phyloP scores from a whole-genome alignment of 1,140 invertebrate genomes.

The Ceratosolen solmsi region DNA sequence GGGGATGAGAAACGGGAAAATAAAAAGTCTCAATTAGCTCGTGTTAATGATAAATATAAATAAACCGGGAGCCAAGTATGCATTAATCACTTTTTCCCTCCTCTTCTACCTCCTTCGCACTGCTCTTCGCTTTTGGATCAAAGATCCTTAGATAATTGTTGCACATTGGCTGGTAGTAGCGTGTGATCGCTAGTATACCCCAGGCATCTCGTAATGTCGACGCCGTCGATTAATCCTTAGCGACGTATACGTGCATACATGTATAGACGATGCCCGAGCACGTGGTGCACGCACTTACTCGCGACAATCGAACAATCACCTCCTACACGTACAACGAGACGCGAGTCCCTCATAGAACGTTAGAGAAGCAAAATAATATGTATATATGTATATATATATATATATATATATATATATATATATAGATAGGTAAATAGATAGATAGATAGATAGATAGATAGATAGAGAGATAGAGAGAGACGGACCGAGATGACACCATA shows the following conservation, averaged over 20 bases:
- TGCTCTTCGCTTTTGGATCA: neutral
- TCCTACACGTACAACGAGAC: neutral
- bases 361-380: neutral
- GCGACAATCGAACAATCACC: neutral
- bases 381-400: too few relatives aligned
- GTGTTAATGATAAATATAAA: neutral
- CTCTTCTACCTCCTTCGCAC: neutral
- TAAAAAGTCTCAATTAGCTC: neutral
- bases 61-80: neutral
- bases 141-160: neutral
- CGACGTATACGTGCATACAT: constrained; percentile 48
- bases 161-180: neutral
- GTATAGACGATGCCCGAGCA: constrained; percentile 42
- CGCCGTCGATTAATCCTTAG: constrained; percentile 5
- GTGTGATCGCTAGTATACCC: neutral
- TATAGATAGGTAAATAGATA: too few relatives aligned
- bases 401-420: too few relatives aligned
- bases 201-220: neutral
- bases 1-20: neutral
- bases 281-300: constrained; percentile 23
- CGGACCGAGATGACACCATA: constrained; percentile 58
- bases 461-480: constrained; percentile 7
- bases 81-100: neutral
- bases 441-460: too few relatives aligned
- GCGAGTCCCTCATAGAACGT: neutral